A percentile compares a stretch with the other conserved stretches of the same genome.
Conservation (phyloP, 2,113 vertebrate species). For the Callochromis pleurospilus region DNA sequence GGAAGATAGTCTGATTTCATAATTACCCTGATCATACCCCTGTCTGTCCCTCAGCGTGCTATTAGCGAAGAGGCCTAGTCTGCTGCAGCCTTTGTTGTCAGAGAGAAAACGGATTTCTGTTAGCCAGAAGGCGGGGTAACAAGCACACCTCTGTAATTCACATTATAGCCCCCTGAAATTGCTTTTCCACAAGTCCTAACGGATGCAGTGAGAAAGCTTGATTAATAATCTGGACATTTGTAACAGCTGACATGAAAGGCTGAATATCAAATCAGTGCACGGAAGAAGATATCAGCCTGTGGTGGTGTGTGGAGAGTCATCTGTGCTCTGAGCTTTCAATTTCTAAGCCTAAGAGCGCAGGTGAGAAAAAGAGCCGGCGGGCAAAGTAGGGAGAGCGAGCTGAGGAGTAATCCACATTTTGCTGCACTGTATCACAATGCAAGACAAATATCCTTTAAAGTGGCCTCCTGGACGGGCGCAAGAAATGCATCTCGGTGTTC, state of each 20-base stretch:
- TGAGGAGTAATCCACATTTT: not conserved
- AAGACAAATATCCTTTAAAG: not conserved
- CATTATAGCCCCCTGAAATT: not conserved
- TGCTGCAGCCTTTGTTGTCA: slow-evolving; percentile 21
- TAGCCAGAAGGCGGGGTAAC: not conserved
- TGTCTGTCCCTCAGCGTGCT: slow-evolving; percentile 44
- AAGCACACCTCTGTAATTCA: slow-evolving; percentile 17
- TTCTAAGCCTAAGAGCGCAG: not conserved
- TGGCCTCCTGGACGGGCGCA: not conserved
- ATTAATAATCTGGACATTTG: not conserved
- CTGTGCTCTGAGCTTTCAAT: not conserved
- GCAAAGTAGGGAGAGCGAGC: not conserved
- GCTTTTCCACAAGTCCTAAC: not conserved
- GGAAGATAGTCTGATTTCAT: slow-evolving; percentile 62
- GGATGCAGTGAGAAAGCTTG: not conserved
- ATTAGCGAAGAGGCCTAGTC: slow-evolving; percentile 40
- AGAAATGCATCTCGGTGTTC: not conserved
- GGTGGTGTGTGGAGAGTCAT: not conserved
- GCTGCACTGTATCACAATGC: not conserved
- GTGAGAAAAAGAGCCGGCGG: not conserved
- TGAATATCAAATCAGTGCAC: not conserved
- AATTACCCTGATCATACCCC: slow-evolving; percentile 63
- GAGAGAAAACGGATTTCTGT: not conserved
- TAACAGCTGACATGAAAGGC: slow-evolving; percentile 9
- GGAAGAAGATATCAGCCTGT: not conserved